Evolutionary conservation across 2,888 invertebrate genomes (phyloP).

Genomic region (Cacoxenus indagator): DNA sequence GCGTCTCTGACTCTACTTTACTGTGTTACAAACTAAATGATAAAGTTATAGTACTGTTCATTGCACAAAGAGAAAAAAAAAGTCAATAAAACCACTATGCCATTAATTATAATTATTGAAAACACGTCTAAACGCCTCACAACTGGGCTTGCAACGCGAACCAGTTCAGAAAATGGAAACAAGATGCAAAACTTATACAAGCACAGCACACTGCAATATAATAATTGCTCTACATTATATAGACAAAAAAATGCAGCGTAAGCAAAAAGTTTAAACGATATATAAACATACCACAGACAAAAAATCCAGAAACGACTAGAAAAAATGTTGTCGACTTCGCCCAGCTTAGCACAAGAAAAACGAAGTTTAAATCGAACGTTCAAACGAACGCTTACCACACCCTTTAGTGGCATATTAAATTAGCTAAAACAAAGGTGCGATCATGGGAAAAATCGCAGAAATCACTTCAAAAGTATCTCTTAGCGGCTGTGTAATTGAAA

Average conservation of each 20-base stretch:
- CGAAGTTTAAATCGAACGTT: background rate
- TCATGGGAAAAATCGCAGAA: constrained; percentile 16
- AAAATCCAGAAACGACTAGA: background rate
- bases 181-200: background rate
- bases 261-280: background rate
- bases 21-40: too few relatives aligned
- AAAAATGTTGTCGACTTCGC: background rate
- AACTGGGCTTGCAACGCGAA: background rate
- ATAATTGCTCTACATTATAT: constrained; percentile 38
- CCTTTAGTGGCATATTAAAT: background rate
- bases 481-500: constrained; percentile 29
- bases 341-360: background rate
- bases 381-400: constrained; percentile 20
- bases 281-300: background rate
- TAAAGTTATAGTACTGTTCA: constrained; percentile 9
- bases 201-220: constrained; percentile 23
- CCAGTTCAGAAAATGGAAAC: background rate
- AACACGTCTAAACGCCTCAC: constrained; percentile 6
- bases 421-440: background rate
- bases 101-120: background rate
- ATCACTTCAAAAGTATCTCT: background rate
- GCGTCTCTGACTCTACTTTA: too few relatives aligned
- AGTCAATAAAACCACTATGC: background rate
- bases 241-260: constrained; percentile 14
- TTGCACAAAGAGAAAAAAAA: background rate